Percentiles rank a stretch among this genome's conserved stretches.
Conservation (phyloP, 1,140 invertebrate species). For the Brachionus rotundiformis region DNA sequence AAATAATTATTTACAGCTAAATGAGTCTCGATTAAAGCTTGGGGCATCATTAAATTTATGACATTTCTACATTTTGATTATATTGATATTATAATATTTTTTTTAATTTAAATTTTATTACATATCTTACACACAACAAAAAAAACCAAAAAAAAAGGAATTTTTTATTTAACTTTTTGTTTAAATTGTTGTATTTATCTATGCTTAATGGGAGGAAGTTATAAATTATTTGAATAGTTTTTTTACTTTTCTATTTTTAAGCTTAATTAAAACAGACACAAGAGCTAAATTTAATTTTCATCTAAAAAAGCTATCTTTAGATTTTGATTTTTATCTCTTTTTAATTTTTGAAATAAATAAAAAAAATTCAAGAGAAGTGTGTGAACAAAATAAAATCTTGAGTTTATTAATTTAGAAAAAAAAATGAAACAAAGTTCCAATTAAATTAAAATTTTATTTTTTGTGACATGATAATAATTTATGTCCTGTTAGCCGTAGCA, state of each 20-base stretch:
- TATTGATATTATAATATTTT: too few relatives aligned
- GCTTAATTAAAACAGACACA: neutral
- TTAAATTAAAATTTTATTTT: neutral
- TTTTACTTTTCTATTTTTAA: neutral
- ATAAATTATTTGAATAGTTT: neutral
- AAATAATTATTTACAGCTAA: neutral
- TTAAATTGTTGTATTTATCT: too few relatives aligned
- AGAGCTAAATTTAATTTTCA: constrained; percentile 11
- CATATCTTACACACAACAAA: too few relatives aligned
- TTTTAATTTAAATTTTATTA: too few relatives aligned
- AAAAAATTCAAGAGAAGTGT: neutral
- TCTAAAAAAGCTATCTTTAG: constrained; percentile 6
- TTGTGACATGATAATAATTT: neutral
- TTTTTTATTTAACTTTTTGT: too few relatives aligned
- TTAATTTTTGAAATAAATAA: neutral
- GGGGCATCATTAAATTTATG: neutral
- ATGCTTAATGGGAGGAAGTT: neutral
- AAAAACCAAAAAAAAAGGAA: too few relatives aligned
- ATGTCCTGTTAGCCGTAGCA: neutral
- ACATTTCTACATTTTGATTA: neutral
- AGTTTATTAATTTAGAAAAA: too few relatives aligned
- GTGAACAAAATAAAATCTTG: too few relatives aligned
- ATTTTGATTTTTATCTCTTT: neutral
- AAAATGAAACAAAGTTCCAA: too few relatives aligned
- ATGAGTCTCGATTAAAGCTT: neutral